Conservation (phyloP, 1,140 invertebrate species). For the Psilanteris sp. region DNA sequence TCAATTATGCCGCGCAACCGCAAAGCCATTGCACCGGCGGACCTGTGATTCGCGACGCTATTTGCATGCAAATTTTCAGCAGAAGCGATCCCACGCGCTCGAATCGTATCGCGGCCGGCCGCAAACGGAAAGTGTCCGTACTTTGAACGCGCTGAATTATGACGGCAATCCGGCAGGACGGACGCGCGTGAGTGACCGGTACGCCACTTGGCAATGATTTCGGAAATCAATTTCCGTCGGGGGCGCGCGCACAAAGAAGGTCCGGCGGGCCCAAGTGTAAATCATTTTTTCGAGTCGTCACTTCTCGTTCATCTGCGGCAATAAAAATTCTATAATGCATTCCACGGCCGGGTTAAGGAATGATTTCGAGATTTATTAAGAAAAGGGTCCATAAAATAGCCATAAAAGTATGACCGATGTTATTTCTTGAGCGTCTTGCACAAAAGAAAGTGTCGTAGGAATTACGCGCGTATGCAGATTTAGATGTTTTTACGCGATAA, state of each 20-base stretch:
- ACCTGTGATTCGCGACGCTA: constrained; percentile 69
- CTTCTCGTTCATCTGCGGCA: constrained; percentile 34
- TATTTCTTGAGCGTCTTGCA: constrained; percentile 30
- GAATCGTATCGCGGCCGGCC: constrained; percentile 18
- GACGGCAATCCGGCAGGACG: constrained; percentile 9
- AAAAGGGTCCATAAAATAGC: constrained; percentile 52
- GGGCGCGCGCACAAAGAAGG: constrained; percentile 10
- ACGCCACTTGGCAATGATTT: constrained; percentile 23
- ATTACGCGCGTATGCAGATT: constrained; percentile 1
- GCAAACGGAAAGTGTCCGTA: constrained; percentile 23
- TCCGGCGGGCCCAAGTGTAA: constrained; percentile 1
- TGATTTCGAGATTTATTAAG: constrained; percentile 52
- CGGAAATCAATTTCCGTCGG: constrained; percentile 46
- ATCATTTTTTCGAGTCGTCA: constrained; percentile 48
- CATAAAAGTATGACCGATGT: constrained; percentile 30
- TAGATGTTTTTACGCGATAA: no score
- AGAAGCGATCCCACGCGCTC: constrained; percentile 21
- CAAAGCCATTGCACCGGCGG: constrained; percentile 72
- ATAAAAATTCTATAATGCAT: constrained; percentile 54
- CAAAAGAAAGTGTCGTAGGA: constrained; percentile 10
- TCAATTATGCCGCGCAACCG: constrained; percentile 75
- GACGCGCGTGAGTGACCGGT: constrained; percentile 13
- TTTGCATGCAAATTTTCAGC: constrained; percentile 75
- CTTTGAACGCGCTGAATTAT: constrained; percentile 28
- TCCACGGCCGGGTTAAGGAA: constrained; percentile 29